These are phyloP conservation scores for Rhynchonema sp. DNA, from an alignment of 2,888 invertebrate genomes.

Conservation along the genomic window DNA sequence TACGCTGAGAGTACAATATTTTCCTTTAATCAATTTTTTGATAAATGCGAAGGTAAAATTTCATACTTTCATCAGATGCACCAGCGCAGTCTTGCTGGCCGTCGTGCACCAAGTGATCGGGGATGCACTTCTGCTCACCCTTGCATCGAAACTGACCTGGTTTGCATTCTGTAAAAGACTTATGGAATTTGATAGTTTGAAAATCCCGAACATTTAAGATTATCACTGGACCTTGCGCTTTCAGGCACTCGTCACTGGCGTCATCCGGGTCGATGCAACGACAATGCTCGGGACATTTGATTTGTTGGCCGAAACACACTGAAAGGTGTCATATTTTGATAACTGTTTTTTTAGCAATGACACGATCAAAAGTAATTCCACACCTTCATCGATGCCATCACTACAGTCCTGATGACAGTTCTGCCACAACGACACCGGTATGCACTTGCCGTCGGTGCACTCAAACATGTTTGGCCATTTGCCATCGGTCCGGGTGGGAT, in stretches of 20 bases:
- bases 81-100: constrained; percentile 14
- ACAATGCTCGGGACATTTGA: not conserved
- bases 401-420: not conserved
- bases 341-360: not conserved
- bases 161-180: constrained; percentile 9
- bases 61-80: constrained; percentile 12
- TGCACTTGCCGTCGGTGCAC: not conserved
- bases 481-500: not conserved
- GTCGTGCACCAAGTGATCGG: constrained; percentile 11
- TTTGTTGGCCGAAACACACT: not conserved
- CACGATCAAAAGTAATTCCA: not conserved
- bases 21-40: not conserved
- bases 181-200: not conserved
- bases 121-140: constrained; percentile 13
- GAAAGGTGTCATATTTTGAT: too few relatives aligned
- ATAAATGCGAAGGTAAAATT: not conserved
- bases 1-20: not conserved
- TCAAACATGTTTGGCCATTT: not conserved
- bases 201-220: not conserved
- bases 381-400: not conserved
- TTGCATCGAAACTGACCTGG: constrained; percentile 13
- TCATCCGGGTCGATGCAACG: not conserved
- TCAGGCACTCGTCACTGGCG: not conserved
- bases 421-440: not conserved
- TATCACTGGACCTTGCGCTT: not conserved